phyloP scores from a whole-genome alignment of 2,113 vertebrate genomes.

The Protobothrops flavoviridis region DNA sequence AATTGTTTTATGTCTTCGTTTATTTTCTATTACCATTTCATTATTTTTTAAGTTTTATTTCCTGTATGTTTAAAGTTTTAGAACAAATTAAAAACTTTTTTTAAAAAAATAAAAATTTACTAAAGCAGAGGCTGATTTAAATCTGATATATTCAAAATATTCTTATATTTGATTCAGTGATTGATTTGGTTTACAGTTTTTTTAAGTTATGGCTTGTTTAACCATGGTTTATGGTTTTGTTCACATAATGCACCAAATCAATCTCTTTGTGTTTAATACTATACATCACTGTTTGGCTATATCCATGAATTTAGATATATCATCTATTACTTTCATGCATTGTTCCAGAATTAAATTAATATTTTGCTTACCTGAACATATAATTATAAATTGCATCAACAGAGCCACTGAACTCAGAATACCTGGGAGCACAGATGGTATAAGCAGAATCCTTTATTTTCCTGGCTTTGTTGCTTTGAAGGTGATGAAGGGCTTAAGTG shows the following conservation, averaged over 20 bases:
- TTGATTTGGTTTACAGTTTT: background rate
- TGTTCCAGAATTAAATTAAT: conserved; percentile 45
- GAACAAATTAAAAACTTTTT: background rate
- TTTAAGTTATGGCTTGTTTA: background rate
- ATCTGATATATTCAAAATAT: background rate
- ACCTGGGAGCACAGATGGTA: rapidly evolving
- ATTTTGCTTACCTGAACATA: conserved; percentile 11
- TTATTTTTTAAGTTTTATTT: background rate
- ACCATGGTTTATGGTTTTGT: background rate
- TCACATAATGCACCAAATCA: background rate
- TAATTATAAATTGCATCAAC: background rate
- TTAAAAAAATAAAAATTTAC: too few species aligned
- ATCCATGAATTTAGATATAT: background rate
- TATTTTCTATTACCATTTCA: background rate
- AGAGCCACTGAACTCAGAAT: background rate
- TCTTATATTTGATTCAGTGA: background rate
- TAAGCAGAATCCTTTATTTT: background rate
- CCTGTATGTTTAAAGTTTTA: background rate
- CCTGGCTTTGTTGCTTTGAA: background rate
- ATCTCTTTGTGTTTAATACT: background rate
- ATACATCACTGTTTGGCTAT: background rate
- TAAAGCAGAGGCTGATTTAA: background rate
- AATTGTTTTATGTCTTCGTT: background rate
- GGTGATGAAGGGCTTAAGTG: background rate
- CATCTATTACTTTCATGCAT: conserved; percentile 26